A percentile compares a stretch with the other conserved stretches of the same genome.
phyloP scores from a whole-genome alignment of 1,140 invertebrate species.

The Caligus rogercresseyi region DNA sequence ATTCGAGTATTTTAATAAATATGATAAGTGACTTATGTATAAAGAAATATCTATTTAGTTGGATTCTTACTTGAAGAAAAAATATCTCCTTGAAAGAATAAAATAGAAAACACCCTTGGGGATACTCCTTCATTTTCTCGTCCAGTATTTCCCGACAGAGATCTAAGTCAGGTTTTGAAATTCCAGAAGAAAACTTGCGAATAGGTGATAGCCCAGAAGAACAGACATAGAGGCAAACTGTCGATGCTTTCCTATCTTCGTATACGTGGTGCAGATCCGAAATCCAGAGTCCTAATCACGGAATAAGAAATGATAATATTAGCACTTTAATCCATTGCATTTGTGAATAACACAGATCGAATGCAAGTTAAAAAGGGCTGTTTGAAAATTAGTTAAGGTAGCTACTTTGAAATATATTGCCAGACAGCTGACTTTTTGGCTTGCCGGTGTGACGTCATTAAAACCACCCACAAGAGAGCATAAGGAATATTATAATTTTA shows the following conservation, averaged over 20 bases:
- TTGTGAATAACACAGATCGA: no score
- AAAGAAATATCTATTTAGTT: no score
- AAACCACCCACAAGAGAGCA: no score
- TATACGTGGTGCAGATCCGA: constrained; percentile 52
- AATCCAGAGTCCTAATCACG: constrained; percentile 36
- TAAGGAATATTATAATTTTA: no score
- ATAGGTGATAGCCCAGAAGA: constrained; percentile 61
- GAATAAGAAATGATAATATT: constrained; percentile 11
- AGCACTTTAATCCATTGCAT: constrained; percentile 1
- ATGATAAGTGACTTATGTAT: no score
- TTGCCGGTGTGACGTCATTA: no score
- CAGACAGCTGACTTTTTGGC: no score
- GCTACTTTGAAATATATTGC: no score
- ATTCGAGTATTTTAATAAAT: no score
- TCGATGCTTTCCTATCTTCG: constrained; percentile 48
- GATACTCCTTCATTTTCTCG: constrained; percentile 49
- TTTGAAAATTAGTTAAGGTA: no score
- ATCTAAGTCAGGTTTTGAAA: constrained; percentile 54
- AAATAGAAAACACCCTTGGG: constrained; percentile 77
- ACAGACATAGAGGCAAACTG: constrained; percentile 68
- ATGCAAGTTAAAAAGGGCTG: no score
- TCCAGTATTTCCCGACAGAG: constrained; percentile 52
- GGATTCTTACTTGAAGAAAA: constrained; percentile 58
- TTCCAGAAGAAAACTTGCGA: constrained; percentile 64
- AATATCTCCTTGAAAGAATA: constrained; percentile 68